Evolutionary conservation across 1,140 invertebrate species (phyloP), one percentile per base, ranked within the genome.

Genomic region (Bicyclus anynana): DNA sequence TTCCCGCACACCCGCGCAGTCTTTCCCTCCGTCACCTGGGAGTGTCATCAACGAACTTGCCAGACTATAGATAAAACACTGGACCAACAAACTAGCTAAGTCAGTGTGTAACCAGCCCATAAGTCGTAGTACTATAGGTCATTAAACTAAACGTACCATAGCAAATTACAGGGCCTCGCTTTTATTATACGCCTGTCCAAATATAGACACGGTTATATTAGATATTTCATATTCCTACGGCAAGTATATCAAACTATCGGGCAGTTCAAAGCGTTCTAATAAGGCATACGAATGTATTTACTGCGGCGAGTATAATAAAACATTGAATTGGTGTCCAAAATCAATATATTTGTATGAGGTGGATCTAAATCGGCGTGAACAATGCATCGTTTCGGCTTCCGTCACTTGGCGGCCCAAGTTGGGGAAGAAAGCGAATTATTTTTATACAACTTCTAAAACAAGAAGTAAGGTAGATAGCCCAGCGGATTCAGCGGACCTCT

Each of bases 301-400:
- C 40, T 14, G 20, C 42, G n/a, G 10, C 52, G 27, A 52, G 52
- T 26, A 9, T 35, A 18, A 59, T 52, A 38, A 54, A 37, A 54
- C 42, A 17, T 35, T 26, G 38, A 33, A 13, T 26, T 10, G 48
- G 66, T 56, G 68, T 46, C 46, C 42, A 54, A 74, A 77, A 67
- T 73, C 65, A 70, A 80, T 77, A 72, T 68, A 70, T 67, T 72
- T 66, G 67, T 72, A 72, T 74, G 69, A 69, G 62, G 55, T 57
- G 72, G 72, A 74, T 74, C 65, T 74, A 71, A 74, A 77, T 68
- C 59, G 61, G 66, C 46, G 67, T 63, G 62, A 80, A 80, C 77
- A 80, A 80, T 80, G 59, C 69, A 65, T 74, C 65, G 67, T 77
- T 80, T 67, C 12, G 53, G 69, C 68, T 80, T 80, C 77, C 77